Conservation (phyloP, 2,888 invertebrate species). For the Philhelius pedissequus region DNA sequence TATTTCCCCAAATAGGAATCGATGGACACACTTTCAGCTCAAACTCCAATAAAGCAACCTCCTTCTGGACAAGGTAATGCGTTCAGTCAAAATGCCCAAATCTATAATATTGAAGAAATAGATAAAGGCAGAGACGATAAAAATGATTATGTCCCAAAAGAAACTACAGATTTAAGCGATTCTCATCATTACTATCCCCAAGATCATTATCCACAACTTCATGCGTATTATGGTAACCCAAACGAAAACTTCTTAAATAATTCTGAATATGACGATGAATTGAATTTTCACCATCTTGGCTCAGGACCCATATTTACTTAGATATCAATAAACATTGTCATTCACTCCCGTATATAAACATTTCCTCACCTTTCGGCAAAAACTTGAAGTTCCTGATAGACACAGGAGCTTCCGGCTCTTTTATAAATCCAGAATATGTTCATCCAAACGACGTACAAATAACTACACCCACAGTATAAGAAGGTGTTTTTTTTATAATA, state of each 20-base stretch:
- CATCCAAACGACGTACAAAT: conserved; percentile 1
- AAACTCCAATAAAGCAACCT: too few relatives aligned
- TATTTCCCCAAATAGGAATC: conserved; percentile 11
- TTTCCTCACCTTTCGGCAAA: conserved; percentile 8
- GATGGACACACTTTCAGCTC: too few relatives aligned
- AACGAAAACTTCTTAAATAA: neutral
- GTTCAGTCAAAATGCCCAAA: too few relatives aligned
- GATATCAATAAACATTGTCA: conserved; percentile 3
- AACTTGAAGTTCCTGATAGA: conserved; percentile 17
- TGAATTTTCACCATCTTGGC: neutral
- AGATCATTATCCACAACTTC: too few relatives aligned
- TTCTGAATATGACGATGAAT: neutral
- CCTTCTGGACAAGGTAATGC: too few relatives aligned
- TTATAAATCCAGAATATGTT: conserved; percentile 13
- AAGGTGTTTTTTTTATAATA: too few relatives aligned
- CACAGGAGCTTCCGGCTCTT: conserved; percentile 3
- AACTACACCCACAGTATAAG: neutral
- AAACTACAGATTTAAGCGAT: too few relatives aligned
- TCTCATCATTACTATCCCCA: too few relatives aligned
- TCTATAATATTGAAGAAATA: too few relatives aligned
- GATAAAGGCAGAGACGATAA: too few relatives aligned
- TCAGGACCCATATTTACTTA: neutral
- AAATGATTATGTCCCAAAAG: too few relatives aligned
- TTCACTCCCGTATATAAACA: neutral
- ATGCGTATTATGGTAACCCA: too few relatives aligned